A percentile compares a stretch with the other conserved stretches of the same genome.
Conservation (phyloP, 2,797 vertebrate species). For the Chelon auratus region DNA sequence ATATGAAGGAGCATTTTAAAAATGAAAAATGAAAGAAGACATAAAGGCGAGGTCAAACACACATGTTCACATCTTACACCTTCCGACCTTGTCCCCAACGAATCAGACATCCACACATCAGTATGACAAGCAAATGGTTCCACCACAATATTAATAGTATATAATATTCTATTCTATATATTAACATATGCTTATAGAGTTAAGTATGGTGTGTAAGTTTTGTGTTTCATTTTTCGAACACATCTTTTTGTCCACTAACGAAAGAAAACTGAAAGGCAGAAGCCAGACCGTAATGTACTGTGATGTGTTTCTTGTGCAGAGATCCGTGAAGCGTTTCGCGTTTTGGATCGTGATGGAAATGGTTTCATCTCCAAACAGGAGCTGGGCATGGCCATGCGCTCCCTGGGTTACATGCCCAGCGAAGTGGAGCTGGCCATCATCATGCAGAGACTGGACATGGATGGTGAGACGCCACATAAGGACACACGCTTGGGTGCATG, state of each 20-base stretch:
- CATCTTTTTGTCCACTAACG: not conserved
- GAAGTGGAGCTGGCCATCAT: slow-evolving; percentile 96
- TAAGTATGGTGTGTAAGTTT: not conserved
- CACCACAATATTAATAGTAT: not conserved
- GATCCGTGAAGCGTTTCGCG: slow-evolving; percentile 93
- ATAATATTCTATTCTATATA: not conserved
- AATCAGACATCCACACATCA: slow-evolving; percentile 7
- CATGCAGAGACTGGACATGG: slow-evolving; percentile 97
- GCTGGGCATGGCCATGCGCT: slow-evolving; percentile 97
- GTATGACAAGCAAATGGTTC: not conserved
- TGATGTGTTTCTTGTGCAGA: slow-evolving; percentile 78
- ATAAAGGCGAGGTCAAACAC: not conserved
- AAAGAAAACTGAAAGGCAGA: not conserved
- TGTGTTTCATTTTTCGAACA: not conserved
- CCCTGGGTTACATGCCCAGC: slow-evolving; percentile 95
- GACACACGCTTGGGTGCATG: slow-evolving; percentile 58
- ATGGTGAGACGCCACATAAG: slow-evolving; percentile 85
- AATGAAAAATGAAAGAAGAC: slow-evolving; percentile 12
- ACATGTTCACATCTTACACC: not conserved
- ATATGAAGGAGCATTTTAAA: not conserved
- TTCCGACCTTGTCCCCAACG: not conserved
- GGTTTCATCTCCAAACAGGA: slow-evolving; percentile 98
- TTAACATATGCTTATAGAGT: not conserved
- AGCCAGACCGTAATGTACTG: not conserved
- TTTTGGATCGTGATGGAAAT: slow-evolving; percentile 93